Base-by-base conservation (phyloP, 2,888 invertebrate species). In the Coenonympha arcania region DNA sequence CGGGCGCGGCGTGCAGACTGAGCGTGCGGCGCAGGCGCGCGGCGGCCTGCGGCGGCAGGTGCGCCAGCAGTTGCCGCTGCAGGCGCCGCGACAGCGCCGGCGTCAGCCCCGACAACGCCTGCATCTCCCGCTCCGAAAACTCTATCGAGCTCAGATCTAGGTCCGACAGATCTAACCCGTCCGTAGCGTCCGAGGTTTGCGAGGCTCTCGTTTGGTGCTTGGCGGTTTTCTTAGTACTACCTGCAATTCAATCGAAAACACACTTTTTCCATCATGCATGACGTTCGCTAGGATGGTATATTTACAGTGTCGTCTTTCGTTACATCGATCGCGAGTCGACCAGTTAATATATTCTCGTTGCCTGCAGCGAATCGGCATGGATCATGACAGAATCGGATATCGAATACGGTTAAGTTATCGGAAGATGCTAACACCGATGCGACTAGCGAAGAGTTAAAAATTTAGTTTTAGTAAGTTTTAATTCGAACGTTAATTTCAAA, bases 71-170 rank as follows among this genome's bases (percentile, higher is more conserved):
- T 74, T 92, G 91, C 54, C 89, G 90, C 82, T 92, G 92, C 68
- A 92, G 89, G 33, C 91, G 89, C 63, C 90, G 89, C 58, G 92
- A 90, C 62, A 92, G 83, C 59, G 90, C 91, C 24, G 92, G 92
- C 61, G 92, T 92, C 59, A 92, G 87, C 43, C 66, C 65, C 51
- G 64, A 64, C 56, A 64, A 56, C 55, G 65, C 89, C 68, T 90
- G 89, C 66, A 91, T 83, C 84, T 92, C 92, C 68, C 90, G 89
- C 75, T 92, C 91, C 60, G 90, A 90, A 54, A 92, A 80, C 73
- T 90, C 89, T 64, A 92, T 86, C 63, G 90, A 88, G 67, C 90
- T 90, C 64, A 92, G 78, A 78, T 92, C 91, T 71, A 92, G 84
- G 73, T 90, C 89, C 41, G 89, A 88, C 67, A 89, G 76, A 67